Percentiles rank a stretch among this genome's conserved stretches.
phyloP scores from a whole-genome alignment of 2,113 vertebrate genomes.

The Plecturocebus donacophilus region DNA sequence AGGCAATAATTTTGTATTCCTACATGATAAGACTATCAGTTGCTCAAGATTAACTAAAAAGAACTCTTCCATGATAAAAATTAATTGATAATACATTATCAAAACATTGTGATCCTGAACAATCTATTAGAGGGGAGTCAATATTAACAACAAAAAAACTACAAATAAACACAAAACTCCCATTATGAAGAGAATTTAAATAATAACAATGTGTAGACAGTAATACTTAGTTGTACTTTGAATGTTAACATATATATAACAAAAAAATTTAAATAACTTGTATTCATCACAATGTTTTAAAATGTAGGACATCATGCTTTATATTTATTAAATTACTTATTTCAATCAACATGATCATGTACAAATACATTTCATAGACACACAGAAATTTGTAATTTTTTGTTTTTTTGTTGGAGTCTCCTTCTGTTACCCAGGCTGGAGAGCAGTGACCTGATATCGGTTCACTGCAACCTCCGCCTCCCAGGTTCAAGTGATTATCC shows the following conservation, averaged over 20 bases:
- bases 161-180: neutral
- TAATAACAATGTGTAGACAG: neutral
- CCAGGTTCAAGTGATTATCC: too few relatives aligned
- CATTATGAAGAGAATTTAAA: slow-evolving; percentile 8
- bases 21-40: neutral
- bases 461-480: too few relatives aligned
- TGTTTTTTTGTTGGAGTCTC: too few relatives aligned
- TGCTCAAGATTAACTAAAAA: slow-evolving; percentile 24
- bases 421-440: too few relatives aligned
- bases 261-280: slow-evolving; percentile 1
- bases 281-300: neutral
- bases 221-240: neutral
- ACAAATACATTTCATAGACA: neutral
- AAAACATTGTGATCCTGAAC: neutral
- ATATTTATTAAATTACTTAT: slow-evolving; percentile 15
- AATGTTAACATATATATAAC: neutral
- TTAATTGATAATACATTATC: neutral
- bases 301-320: neutral
- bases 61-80: slow-evolving; percentile 3
- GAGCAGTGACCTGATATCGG: too few relatives aligned
- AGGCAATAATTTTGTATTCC: neutral
- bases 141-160: neutral
- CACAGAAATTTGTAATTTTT: neutral
- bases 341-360: neutral
- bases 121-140: neutral